Percentiles rank a stretch among this genome's conserved stretches.
These are phyloP conservation scores for Caenorhabditis elegans DNA, from an alignment of 1,140 invertebrate species.

Conservation along the genomic window DNA sequence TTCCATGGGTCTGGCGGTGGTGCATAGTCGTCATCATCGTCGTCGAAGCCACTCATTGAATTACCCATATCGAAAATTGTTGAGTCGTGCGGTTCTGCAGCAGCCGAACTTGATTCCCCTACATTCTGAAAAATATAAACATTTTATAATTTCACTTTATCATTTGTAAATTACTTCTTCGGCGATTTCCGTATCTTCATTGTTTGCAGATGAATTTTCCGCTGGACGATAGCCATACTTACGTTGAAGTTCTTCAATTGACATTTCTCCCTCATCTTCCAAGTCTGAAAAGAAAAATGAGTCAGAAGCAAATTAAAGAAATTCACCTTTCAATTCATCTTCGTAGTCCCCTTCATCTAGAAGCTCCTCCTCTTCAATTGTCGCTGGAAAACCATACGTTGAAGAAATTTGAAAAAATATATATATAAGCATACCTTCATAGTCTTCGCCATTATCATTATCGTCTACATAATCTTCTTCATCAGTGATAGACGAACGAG, in stretches of 20 bases:
- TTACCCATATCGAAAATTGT: constrained; percentile 6
- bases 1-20: constrained; percentile 15
- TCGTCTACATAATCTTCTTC: constrained; percentile 37
- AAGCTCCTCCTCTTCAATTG: constrained; percentile 29
- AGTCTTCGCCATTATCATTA: constrained; percentile 30
- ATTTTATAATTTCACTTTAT: not conserved
- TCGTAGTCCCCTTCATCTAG: constrained; percentile 16
- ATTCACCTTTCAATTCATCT: constrained; percentile 32
- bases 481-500: not conserved
- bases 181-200: not conserved
- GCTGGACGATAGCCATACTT: not conserved
- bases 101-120: not conserved
- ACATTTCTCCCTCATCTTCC: constrained; percentile 38
- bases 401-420: not conserved
- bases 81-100: not conserved
- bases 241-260: constrained; percentile 26
- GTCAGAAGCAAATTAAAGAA: not conserved
- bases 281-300: not conserved
- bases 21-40: constrained; percentile 1
- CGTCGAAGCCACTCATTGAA: not conserved
- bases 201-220: not conserved
- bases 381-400: not conserved
- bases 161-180: not conserved
- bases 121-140: not conserved
- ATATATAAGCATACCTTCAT: not conserved